phyloP scores from a whole-genome alignment of 2,797 vertebrate species.

The Catostomus latipinnis region DNA sequence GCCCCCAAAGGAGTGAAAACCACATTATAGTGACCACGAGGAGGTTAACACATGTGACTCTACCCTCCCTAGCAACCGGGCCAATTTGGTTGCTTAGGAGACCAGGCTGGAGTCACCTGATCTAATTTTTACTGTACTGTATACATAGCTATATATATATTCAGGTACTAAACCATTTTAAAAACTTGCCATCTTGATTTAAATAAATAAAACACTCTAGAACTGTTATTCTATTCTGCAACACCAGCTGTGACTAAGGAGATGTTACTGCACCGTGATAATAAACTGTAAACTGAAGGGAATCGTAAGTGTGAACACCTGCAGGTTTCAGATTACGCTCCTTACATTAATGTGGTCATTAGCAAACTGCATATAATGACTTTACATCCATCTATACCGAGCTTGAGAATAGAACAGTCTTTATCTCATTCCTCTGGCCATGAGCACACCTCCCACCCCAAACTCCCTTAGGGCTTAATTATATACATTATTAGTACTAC shows the following conservation, averaged over 20 bases:
- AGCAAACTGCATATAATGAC: constrained; percentile 27
- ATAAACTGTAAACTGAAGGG: constrained; percentile 11
- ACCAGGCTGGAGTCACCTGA: too few species aligned
- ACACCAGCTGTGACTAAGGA: not conserved
- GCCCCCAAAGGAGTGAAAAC: too few species aligned
- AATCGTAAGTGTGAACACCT: not conserved
- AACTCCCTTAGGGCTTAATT: constrained; percentile 12
- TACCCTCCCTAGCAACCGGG: too few species aligned
- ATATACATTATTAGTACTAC: constrained; percentile 26
- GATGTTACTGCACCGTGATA: not conserved
- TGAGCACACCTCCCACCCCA: not conserved
- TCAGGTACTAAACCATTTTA: too few species aligned
- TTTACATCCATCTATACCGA: constrained; percentile 13
- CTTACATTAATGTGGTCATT: constrained; percentile 52
- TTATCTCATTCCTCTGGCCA: not conserved
- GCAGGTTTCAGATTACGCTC: constrained; percentile 23
- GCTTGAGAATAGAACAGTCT: not conserved
- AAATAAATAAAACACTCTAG: constrained; percentile 12
- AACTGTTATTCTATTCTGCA: not conserved
- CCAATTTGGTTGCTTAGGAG: too few species aligned
- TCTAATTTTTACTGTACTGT: too few species aligned
- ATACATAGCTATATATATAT: too few species aligned
- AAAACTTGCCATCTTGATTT: not conserved
- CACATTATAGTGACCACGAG: too few species aligned
- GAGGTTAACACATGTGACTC: too few species aligned